Evolutionary conservation across 2,797 vertebrate genomes (phyloP).

Genomic region (Myiotriccus ornatus): DNA sequence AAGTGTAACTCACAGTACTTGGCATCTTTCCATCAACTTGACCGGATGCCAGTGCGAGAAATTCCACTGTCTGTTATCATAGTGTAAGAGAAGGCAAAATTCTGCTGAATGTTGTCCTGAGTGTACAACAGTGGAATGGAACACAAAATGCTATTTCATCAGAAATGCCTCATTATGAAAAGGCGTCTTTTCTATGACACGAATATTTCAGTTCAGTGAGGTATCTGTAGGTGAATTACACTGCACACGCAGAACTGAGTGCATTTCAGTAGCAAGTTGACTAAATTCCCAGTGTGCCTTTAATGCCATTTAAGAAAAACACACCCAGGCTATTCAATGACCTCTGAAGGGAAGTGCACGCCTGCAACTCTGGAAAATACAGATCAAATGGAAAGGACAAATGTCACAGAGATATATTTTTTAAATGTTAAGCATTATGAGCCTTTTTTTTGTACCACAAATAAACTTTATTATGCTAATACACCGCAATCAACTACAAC

Average conservation of each 20-base stretch:
- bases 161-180: not conserved
- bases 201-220: not conserved
- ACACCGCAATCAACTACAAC: not conserved
- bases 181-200: not conserved
- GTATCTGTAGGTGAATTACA: not conserved
- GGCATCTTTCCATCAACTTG: not conserved
- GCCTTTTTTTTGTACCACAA: not conserved
- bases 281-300: not conserved
- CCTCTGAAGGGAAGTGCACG: not conserved
- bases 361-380: not conserved
- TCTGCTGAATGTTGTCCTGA: not conserved
- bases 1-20: not conserved
- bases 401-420: not conserved
- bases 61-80: not conserved
- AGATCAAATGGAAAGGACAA: slow-evolving; percentile 14
- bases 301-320: not conserved
- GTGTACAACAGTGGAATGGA: not conserved
- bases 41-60: not conserved
- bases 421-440: slow-evolving; percentile 1
- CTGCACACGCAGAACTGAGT: not conserved
- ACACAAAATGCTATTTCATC: not conserved
- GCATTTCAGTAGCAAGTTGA: not conserved
- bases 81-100: not conserved
- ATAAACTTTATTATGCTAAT: slow-evolving; percentile 7
- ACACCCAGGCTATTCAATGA: not conserved